Evolutionary conservation across 2,113 vertebrate genomes (phyloP), one percentile per base, ranked within the genome.

Genomic region (Pseudopipra pipra): DNA sequence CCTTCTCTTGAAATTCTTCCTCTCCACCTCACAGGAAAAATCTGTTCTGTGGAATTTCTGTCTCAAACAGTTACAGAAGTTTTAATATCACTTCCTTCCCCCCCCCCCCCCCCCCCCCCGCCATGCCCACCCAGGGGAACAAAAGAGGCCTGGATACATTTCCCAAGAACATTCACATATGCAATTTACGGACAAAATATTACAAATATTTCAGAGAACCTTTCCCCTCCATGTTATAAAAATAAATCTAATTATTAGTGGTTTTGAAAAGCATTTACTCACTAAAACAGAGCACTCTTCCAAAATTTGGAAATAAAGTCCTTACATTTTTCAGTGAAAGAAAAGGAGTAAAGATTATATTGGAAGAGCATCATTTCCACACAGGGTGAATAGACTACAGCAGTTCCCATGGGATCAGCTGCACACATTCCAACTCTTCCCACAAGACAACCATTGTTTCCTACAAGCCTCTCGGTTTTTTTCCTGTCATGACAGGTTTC

Each of bases 281-380:
- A 39, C 56, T 75, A 68, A 91, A 89, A 30, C 31, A 67, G 58
- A 80, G 58, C 35, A 65, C 33, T 35, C 75, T 70, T 80, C 58
- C 89, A 70, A 92, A 96, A 96, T 68, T 62, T 81, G 81, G 85
- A 75, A 92, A 87, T 96, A 63, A 97, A 96, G 79, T 94, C 94
- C 92, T 97, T 92, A 63, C 94, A 96, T 96, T 96, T 96, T 93
- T 86, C 84, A 84, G 82, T 93, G 94, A 95, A 97, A 97, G 95
- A 95, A 85, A 93, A 97, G 97, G 97, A 96, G 97, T 97, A 98
- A 77, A 96, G 96, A 95, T 94, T 62, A 97, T 96, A 96, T 97
- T 96, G 95, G 97, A 96, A 97, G 93, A 96, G 76, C 97, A 97
- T 97, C 96, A 97, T 98, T 98, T 96, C 95, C 97, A 97, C 96